These are phyloP conservation scores for Camponotus fellah DNA, from an alignment of 2,888 invertebrate genomes.

Conservation along the genomic window DNA sequence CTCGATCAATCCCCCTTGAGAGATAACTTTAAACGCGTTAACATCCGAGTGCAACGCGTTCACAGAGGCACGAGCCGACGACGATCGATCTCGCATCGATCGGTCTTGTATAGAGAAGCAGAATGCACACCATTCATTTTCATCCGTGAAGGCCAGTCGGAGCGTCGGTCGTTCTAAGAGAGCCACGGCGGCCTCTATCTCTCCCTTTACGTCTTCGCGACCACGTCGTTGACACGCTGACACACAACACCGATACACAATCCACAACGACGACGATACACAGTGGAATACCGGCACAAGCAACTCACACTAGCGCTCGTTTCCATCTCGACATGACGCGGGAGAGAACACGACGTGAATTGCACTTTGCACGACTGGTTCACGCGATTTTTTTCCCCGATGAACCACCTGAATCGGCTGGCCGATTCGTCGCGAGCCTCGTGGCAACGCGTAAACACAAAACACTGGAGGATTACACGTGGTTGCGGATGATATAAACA, in stretches of 20 bases:
- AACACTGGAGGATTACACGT: conserved; percentile 54
- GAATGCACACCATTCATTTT: conserved; percentile 78
- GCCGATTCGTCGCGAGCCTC: not conserved
- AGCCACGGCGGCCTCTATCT: conserved; percentile 26
- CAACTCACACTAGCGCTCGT: conserved; percentile 26
- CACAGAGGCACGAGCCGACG: conserved; percentile 51
- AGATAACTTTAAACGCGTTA: conserved; percentile 40
- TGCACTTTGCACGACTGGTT: conserved; percentile 32
- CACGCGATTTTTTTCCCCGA: not conserved
- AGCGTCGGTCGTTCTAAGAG: conserved; percentile 68
- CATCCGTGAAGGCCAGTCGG: conserved; percentile 74
- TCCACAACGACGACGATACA: conserved; percentile 57
- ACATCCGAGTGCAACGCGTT: conserved; percentile 32
- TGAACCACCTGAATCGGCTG: not conserved
- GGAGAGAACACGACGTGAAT: conserved; percentile 3
- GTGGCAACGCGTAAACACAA: conserved; percentile 30
- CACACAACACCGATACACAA: conserved; percentile 65
- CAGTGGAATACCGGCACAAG: conserved; percentile 22
- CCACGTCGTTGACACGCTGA: conserved; percentile 40
- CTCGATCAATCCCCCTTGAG: conserved; percentile 24
- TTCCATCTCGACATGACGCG: conserved; percentile 24
- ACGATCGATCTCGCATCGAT: conserved; percentile 45
- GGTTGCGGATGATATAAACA: conserved; percentile 52
- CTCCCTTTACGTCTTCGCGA: conserved; percentile 35
- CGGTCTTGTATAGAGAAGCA: conserved; percentile 27